Percentiles rank a stretch among this genome's conserved stretches.
These are phyloP conservation scores for Grapholita molesta DNA, from an alignment of 1,140 invertebrate genomes.

Conservation along the genomic window DNA sequence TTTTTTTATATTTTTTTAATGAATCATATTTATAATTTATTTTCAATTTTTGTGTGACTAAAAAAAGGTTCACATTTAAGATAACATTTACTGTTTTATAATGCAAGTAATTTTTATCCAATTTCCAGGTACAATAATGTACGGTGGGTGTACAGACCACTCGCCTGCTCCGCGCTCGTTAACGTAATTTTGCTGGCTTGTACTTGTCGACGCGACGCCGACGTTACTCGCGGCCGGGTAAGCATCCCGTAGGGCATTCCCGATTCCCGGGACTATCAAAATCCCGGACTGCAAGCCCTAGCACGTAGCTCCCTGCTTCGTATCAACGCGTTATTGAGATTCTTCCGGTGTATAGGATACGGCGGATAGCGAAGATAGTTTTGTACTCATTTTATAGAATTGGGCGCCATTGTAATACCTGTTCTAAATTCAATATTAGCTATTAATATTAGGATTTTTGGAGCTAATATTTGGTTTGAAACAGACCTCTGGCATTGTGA, in stretches of 20 bases:
- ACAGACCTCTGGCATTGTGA: neutral
- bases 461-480: neutral
- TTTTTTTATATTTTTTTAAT: too few relatives aligned
- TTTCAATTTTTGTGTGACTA: too few relatives aligned
- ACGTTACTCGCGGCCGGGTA: constrained; percentile 20
- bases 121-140: constrained; percentile 34
- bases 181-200: constrained; percentile 43
- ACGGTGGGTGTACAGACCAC: neutral
- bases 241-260: neutral
- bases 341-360: neutral
- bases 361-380: neutral
- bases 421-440: neutral
- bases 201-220: constrained; percentile 29
- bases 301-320: constrained; percentile 5
- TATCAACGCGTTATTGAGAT: constrained; percentile 1
- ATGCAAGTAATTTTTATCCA: neutral
- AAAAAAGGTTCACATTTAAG: too few relatives aligned
- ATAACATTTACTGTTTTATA: too few relatives aligned
- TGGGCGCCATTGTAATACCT: neutral
- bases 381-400: constrained; percentile 10
- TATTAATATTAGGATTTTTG: neutral
- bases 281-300: neutral
- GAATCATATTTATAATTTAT: too few relatives aligned
- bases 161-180: constrained; percentile 21
- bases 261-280: neutral